Evolutionary conservation across 1,140 invertebrate species (phyloP).

Genomic region (Bombus confusus): DNA sequence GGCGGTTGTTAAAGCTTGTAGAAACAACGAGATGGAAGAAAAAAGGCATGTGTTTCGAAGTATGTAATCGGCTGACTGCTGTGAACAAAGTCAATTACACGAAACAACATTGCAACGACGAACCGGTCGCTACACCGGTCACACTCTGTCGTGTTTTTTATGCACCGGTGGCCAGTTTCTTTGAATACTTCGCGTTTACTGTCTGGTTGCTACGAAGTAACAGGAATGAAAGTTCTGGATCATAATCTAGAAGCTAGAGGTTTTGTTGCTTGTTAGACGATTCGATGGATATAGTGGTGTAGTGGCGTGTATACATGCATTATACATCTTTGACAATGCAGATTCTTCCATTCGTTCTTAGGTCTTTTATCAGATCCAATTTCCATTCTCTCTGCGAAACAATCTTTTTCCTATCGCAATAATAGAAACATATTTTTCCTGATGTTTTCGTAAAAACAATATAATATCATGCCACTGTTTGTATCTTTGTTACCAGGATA

Average conservation of each 20-base stretch:
- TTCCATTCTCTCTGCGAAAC: no score
- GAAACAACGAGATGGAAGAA: not conserved
- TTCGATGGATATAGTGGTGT: not conserved
- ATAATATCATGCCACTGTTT: no score
- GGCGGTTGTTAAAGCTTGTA: not conserved
- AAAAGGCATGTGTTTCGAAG: not conserved
- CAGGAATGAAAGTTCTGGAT: conserved; percentile 1
- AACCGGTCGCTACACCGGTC: not conserved
- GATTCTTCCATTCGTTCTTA: not conserved
- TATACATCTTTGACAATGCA: not conserved
- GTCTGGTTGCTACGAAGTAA: not conserved
- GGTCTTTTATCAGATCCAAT: no score
- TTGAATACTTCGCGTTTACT: not conserved
- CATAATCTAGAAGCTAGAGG: not conserved
- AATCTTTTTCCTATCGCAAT: no score
- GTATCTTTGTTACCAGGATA: no score
- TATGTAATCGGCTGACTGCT: not conserved
- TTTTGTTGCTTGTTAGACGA: not conserved
- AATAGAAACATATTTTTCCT: no score
- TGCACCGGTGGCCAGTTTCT: not conserved
- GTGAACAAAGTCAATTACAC: conserved; percentile 28
- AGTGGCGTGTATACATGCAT: not conserved
- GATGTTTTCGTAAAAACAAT: no score
- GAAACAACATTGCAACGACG: not conserved
- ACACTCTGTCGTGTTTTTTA: not conserved